phyloP scores from a whole-genome alignment of 2,888 invertebrate genomes.

The Agrotis ipsilon region DNA sequence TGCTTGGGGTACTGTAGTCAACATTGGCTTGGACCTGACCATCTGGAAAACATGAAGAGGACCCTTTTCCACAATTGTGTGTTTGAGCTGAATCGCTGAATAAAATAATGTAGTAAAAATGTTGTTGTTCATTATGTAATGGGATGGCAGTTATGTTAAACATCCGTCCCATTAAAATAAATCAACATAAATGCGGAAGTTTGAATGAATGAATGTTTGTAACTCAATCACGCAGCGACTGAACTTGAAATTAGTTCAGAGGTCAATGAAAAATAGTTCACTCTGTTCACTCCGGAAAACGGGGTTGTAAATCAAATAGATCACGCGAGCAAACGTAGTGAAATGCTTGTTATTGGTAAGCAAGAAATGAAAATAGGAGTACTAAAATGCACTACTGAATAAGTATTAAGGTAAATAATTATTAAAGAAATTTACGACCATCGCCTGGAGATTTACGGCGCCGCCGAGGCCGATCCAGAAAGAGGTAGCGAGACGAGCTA shows the following conservation, averaged over 20 bases:
- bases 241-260: slow-evolving; percentile 57
- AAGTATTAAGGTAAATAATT: neutral
- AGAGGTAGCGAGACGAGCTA: too few relatives aligned
- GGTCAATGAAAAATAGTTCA: slow-evolving; percentile 47
- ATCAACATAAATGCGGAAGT: slow-evolving; percentile 49
- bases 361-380: neutral
- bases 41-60: too few relatives aligned
- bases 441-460: too few relatives aligned
- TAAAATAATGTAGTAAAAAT: too few relatives aligned
- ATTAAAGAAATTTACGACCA: too few relatives aligned
- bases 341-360: neutral
- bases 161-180: slow-evolving; percentile 1
- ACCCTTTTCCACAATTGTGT: too few relatives aligned
- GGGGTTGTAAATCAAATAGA: slow-evolving; percentile 30
- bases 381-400: slow-evolving; percentile 1
- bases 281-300: slow-evolving; percentile 25
- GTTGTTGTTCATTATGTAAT: too few relatives aligned
- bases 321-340: slow-evolving; percentile 31
- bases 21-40: too few relatives aligned
- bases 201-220: slow-evolving; percentile 51
- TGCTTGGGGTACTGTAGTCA: too few relatives aligned
- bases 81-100: too few relatives aligned
- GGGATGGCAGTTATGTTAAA: neutral
- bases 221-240: slow-evolving; percentile 44
- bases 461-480: too few relatives aligned